These are phyloP conservation scores for Scrobipalpa atriplicella DNA, from an alignment of 2,888 invertebrate genomes.

Conservation along the genomic window DNA sequence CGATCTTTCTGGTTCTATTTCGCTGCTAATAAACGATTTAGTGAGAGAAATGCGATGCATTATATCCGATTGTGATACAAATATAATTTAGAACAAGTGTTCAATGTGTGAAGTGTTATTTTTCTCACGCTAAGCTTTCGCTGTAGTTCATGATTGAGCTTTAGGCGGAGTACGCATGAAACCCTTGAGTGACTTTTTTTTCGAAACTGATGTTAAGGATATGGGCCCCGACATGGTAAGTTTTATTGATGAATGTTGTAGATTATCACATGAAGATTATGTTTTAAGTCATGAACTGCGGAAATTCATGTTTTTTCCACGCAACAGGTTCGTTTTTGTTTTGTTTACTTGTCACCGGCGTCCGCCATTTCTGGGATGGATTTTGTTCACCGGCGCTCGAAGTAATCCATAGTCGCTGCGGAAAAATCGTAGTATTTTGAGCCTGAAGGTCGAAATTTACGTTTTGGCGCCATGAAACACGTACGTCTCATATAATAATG, in stretches of 20 bases:
- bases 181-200: slow-evolving; percentile 87
- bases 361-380: slow-evolving; percentile 81
- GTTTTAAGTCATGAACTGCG: slow-evolving; percentile 74
- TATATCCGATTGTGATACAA: slow-evolving; percentile 49
- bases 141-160: slow-evolving; percentile 71
- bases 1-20: slow-evolving; percentile 66
- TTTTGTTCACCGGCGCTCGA: slow-evolving; percentile 74
- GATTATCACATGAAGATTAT: slow-evolving; percentile 46
- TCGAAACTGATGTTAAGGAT: slow-evolving; percentile 89
- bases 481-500: not conserved
- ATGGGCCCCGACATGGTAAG: slow-evolving; percentile 92
- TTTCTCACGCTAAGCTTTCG: slow-evolving; percentile 61
- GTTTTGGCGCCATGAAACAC: slow-evolving; percentile 17
- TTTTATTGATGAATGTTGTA: slow-evolving; percentile 51
- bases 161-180: slow-evolving; percentile 83
- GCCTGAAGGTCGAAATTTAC: slow-evolving; percentile 7
- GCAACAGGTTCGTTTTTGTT: slow-evolving; percentile 85
- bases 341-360: slow-evolving; percentile 84
- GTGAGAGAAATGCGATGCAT: slow-evolving; percentile 63
- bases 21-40: slow-evolving; percentile 51
- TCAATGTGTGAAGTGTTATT: slow-evolving; percentile 55
- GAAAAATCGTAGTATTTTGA: slow-evolving; percentile 13
- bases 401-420: slow-evolving; percentile 12
- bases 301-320: slow-evolving; percentile 60
- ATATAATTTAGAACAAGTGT: slow-evolving; percentile 51